These are phyloP conservation scores for Coleophora flavipennella DNA, from an alignment of 2,888 invertebrate species.

Conservation along the genomic window DNA sequence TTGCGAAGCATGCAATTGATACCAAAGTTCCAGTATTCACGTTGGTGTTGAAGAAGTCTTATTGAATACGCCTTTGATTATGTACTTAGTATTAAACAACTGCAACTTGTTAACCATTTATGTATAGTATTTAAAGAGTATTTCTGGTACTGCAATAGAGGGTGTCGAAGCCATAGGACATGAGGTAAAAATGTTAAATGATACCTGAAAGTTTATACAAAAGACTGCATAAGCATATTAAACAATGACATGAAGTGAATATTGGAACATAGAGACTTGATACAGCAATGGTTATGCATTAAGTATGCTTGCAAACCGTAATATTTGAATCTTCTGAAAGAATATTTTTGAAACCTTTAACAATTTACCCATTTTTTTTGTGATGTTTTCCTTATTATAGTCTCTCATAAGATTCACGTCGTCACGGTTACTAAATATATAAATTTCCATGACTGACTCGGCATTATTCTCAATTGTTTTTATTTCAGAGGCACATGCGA, in stretches of 20 bases:
- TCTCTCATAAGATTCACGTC: neutral
- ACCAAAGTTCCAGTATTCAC: conserved; percentile 48
- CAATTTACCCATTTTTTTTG: neutral
- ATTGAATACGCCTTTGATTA: neutral
- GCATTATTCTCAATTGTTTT: conserved; percentile 69
- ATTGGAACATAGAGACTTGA: conserved; percentile 47
- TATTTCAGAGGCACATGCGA: conserved; percentile 73
- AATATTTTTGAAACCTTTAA: neutral
- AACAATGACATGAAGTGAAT: conserved; percentile 35
- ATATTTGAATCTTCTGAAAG: conserved; percentile 34
- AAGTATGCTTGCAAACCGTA: conserved; percentile 44
- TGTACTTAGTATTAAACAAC: no score
- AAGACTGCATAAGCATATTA: neutral
- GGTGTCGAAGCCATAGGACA: no score
- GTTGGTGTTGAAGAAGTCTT: neutral
- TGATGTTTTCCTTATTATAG: neutral
- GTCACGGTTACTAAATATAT: conserved; percentile 18
- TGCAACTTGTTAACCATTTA: no score
- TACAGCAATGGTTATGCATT: conserved; percentile 51
- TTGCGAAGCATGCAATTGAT: no score
- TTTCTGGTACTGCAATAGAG: no score
- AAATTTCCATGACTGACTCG: conserved; percentile 71
- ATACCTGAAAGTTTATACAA: no score
- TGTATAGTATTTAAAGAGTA: no score
- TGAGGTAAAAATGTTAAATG: no score